phyloP scores from a whole-genome alignment of 1,140 invertebrate genomes.

The Aphis gossypii region DNA sequence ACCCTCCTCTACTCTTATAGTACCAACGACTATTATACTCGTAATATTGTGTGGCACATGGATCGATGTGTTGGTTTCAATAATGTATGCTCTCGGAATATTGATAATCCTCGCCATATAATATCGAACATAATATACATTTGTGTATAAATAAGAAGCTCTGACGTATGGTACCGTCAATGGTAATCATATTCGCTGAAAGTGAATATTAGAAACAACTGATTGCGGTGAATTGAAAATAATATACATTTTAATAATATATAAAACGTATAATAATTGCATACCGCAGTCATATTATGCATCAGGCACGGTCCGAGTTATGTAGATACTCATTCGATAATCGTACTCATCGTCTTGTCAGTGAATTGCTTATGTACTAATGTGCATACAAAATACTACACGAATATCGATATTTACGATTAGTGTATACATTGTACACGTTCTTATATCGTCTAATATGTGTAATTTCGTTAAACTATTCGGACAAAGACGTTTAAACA shows the following conservation, averaged over 20 bases:
- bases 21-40: background rate
- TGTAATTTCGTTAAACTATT: conserved; percentile 1
- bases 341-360: background rate
- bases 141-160: background rate
- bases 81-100: conserved; percentile 11
- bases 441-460: background rate
- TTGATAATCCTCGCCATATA: background rate
- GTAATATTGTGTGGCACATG: background rate
- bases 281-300: background rate
- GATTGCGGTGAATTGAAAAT: background rate
- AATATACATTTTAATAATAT: background rate
- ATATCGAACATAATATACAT: background rate
- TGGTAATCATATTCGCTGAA: background rate
- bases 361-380: background rate
- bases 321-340: background rate
- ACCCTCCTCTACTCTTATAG: background rate
- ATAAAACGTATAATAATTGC: background rate
- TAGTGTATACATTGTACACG: background rate
- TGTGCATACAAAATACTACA: background rate
- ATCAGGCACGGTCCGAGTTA: background rate
- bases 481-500: background rate
- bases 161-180: background rate
- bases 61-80: conserved; percentile 9
- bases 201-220: background rate
- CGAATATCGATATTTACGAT: background rate